Percentiles rank a stretch among this genome's conserved stretches.
Evolutionary conservation across 2,888 invertebrate genomes (phyloP).

Genomic region (Xanthorhoe spadicearia): DNA sequence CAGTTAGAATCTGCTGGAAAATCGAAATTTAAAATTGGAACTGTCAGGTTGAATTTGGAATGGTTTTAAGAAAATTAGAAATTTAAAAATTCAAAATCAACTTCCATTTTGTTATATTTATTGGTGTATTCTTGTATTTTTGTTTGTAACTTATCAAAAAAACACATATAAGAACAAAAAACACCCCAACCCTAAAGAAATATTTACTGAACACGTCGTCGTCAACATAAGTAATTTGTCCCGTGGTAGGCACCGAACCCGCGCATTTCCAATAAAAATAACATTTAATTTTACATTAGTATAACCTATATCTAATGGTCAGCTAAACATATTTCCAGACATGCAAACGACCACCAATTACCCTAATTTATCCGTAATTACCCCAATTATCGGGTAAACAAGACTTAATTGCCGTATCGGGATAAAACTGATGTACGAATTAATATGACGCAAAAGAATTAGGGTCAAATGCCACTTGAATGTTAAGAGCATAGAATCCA

Average conservation of each 20-base stretch:
- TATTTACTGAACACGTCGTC: too few species aligned
- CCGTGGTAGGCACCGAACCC: too few species aligned
- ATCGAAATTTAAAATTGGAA: not conserved
- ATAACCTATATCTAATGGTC: not conserved
- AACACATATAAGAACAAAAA: too few species aligned
- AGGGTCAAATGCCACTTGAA: constrained; percentile 6
- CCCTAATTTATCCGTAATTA: constrained; percentile 34
- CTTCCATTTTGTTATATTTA: too few species aligned
- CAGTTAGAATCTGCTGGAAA: not conserved
- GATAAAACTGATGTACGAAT: constrained; percentile 1
- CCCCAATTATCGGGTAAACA: constrained; percentile 37
- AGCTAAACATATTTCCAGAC: not conserved
- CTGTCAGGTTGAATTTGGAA: not conserved
- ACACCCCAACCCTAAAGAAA: too few species aligned
- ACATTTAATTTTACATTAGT: too few species aligned
- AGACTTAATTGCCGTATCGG: constrained; percentile 28
- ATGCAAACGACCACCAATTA: constrained; percentile 25
- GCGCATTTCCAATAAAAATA: too few species aligned
- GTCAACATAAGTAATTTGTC: too few species aligned
- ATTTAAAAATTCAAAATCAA: too few species aligned
- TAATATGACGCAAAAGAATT: constrained; percentile 12
- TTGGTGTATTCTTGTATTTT: too few species aligned
- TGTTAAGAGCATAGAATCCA: not conserved
- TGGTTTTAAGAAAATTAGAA: too few species aligned
- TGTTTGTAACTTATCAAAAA: too few species aligned